These are phyloP conservation scores for Onychomys arenicola DNA, from an alignment of 2,797 vertebrate genomes.

Conservation along the genomic window DNA sequence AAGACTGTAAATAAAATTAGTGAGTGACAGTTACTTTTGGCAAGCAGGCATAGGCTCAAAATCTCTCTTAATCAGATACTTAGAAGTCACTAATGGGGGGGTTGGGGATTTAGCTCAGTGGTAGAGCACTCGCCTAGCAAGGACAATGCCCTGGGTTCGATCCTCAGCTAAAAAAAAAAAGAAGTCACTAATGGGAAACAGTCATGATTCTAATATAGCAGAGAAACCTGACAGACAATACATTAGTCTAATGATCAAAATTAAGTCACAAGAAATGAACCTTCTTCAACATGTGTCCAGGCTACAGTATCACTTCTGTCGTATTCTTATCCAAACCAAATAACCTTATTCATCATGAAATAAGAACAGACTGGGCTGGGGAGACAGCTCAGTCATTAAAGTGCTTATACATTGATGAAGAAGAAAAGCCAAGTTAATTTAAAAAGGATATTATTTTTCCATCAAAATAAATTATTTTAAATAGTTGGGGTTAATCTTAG, in stretches of 20 bases:
- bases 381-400: neutral
- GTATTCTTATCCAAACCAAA: neutral
- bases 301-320: neutral
- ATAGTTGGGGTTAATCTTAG: neutral
- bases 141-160: too few relatives aligned
- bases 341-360: neutral
- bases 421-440: neutral
- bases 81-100: neutral
- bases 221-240: neutral
- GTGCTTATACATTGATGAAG: neutral
- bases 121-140: too few relatives aligned
- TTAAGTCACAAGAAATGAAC: neutral
- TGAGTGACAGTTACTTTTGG: neutral
- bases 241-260: neutral
- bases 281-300: neutral
- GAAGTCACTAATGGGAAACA: neutral
- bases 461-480: constrained; percentile 24
- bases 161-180: too few relatives aligned
- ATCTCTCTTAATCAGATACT: neutral
- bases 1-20: constrained; percentile 18
- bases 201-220: neutral
- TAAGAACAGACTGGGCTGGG: neutral
- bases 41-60: neutral
- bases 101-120: too few relatives aligned
- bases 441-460: neutral